Evolutionary conservation across 1,140 invertebrate genomes (phyloP), one percentile per base, ranked within the genome.

Genomic region (Ctenoplectra terminalis): DNA sequence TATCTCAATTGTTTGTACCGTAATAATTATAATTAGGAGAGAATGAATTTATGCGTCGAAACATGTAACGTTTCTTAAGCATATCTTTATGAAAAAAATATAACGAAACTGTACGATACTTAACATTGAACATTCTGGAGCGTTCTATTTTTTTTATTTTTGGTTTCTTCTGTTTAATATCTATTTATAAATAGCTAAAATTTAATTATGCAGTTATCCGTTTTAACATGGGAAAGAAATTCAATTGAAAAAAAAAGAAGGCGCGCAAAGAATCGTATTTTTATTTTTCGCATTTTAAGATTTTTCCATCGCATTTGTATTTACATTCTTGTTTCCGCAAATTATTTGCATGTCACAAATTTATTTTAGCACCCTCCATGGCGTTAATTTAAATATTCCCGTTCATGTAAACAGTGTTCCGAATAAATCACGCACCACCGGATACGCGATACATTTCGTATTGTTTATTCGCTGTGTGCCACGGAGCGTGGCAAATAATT

Each of bases 341-440:
- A 69, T 69, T 50, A 69, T 69, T 69, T 8, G 64, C 64, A 17
- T 2, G 63, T 48, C 17, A 31, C 26, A 23, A 69, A 69, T 69
- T 50, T n/a, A 50, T 69, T 50, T 48, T 8, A 48, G 20, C 29
- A n/a, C 29, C 29, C 66, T 4, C 20, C 29, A 26, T 9, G 20
- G 43, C 31, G 46, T 20, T 50, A 69, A 50, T 69, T 69, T 69
- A 50, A 69, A 69, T 50, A 50, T 69, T 34, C 29, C 4, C 66
- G 20, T n/a, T 29, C 46, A 20, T 26, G 63, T 43, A 69, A 50
- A 50, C 31, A n/a, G n/a, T 23, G 15, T 40, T 20, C 8, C 11
- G 23, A 31, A 63, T 74, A 74, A 74, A 73, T 73, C 56, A 69
- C 29, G n/a, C 13, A 37, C 4, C 6, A 60, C 26, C 26, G 40